Evolutionary conservation across 2,113 vertebrate species (phyloP), one percentile per base, ranked within the genome.

Genomic region (Triplophysa tibetana): DNA sequence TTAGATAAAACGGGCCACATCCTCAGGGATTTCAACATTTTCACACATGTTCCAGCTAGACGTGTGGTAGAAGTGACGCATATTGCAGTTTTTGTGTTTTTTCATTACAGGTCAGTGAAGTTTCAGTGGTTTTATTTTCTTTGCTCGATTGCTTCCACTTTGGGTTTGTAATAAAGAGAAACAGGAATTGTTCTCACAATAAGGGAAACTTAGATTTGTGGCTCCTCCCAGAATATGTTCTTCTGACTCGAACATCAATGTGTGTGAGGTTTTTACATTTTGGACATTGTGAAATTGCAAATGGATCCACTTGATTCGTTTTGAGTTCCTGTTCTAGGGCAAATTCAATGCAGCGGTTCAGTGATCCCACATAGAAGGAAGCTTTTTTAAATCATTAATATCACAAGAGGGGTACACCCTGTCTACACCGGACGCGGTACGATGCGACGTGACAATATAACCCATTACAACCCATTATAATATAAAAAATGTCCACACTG

Each of bases 161-260:
- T 14, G 62, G 43, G 41, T 77, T 74, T 43, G 68, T 38, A 24
- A 67, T 66, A 14, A 48, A 52, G 70, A 66, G 41, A 77, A 83
- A 77, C 60, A 67, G 82, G 72, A 83, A 80, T 65, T 66, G 64
- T 50, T 61, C 62, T 58, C 16, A n/a, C 29, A 54, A 62, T 63
- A 80, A 60, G 26, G 60, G 67, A 83, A 77, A 80, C 65, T 48
- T 23, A 33, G 64, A 26, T 33, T 62, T 50, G 5, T 9, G 26
- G 43, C 48, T 54, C 24, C 54, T 58, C 24, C 50, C 24, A 70
- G n/a, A 65, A 41, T 8, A 4, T 14, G 61, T 60, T 70, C 29
- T 67, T 76, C 12, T 67, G 60, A 67, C 21, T 23, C n/a, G 19
- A 21, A 52, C 10, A 45, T 14, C 69, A 33, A 54, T 12, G 26